These are phyloP conservation scores for Elymnias hypermnestra DNA, from an alignment of 1,140 invertebrate genomes.

Conservation along the genomic window DNA sequence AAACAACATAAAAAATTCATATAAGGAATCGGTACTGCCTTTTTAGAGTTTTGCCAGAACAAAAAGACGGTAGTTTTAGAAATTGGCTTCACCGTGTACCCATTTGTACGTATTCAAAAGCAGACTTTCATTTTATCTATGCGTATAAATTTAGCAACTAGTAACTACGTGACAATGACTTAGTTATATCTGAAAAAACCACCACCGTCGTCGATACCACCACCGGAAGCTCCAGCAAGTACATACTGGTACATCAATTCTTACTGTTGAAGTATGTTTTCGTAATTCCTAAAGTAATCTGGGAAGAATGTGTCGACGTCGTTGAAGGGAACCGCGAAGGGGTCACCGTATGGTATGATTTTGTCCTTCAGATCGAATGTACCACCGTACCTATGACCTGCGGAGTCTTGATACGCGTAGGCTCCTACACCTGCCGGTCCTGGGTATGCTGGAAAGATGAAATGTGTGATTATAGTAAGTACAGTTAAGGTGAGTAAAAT, in stretches of 20 bases:
- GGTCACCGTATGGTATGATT: constrained; percentile 9
- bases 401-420: constrained; percentile 52
- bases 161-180: no score
- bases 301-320: constrained; percentile 35
- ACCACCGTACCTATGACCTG: constrained; percentile 63
- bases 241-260: constrained; percentile 14
- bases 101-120: no score
- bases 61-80: no score
- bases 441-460: constrained; percentile 34
- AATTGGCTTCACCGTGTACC: no score
- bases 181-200: neutral
- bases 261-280: constrained; percentile 56
- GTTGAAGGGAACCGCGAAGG: constrained; percentile 21
- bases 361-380: constrained; percentile 42
- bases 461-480: neutral
- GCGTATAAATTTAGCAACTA: no score
- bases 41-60: no score
- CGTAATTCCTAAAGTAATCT: constrained; percentile 51
- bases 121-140: no score
- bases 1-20: no score
- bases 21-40: no score
- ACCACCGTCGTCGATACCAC: constrained; percentile 19
- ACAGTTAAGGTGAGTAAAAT: no score
- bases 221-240: constrained; percentile 41
- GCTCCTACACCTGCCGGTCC: constrained; percentile 38